Percentiles rank a stretch among this genome's conserved stretches.
phyloP scores from a whole-genome alignment of 2,888 invertebrate genomes.

The Mimas tiliae region DNA sequence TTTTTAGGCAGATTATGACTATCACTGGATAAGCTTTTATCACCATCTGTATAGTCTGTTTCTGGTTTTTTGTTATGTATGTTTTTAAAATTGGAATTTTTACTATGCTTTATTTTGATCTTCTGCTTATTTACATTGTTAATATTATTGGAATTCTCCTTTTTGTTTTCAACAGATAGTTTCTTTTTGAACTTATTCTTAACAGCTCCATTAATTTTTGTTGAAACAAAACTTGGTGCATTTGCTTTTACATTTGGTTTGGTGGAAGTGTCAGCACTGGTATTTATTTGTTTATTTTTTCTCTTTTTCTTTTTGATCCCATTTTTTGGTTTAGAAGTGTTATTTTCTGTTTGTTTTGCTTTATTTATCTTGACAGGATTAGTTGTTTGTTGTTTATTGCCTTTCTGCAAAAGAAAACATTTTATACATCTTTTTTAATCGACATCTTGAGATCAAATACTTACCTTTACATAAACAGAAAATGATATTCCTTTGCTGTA shows the following conservation, averaged over 20 bases:
- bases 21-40: background rate
- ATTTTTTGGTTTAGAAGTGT: conserved; percentile 9
- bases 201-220: background rate
- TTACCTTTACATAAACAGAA: too few species aligned
- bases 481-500: too few species aligned
- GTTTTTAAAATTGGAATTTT: background rate
- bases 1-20: conserved; percentile 30
- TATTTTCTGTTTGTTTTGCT: conserved; percentile 5
- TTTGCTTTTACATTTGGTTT: background rate
- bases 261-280: background rate
- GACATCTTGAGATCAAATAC: too few species aligned
- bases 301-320: background rate
- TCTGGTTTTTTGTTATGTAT: conserved; percentile 6
- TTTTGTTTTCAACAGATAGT: background rate
- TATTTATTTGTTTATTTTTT: conserved; percentile 8
- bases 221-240: background rate
- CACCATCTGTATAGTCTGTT: background rate
- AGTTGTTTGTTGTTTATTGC: background rate
- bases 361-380: background rate
- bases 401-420: conserved; percentile 10
- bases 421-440: too few species aligned
- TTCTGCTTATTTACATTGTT: background rate
- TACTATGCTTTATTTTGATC: too few species aligned
- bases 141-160: background rate
- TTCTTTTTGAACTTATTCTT: background rate